Evolutionary conservation across 2,888 invertebrate genomes (phyloP).

Genomic region (Microctonus hyperodae): DNA sequence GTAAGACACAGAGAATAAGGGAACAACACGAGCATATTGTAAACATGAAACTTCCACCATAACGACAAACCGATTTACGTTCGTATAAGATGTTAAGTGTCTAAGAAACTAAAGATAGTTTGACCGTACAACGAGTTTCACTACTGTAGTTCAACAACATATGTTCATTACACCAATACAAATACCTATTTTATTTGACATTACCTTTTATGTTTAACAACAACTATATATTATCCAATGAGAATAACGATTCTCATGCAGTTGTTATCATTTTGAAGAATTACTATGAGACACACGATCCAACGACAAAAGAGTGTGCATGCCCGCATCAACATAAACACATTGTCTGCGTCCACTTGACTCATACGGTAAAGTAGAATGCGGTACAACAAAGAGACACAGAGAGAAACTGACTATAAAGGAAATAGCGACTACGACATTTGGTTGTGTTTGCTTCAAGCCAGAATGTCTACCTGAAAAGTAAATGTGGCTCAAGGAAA

Average conservation of each 20-base stretch:
- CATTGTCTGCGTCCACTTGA: not conserved
- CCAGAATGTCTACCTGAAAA: constrained; percentile 18
- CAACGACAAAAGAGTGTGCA: constrained; percentile 1
- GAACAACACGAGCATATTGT: not conserved
- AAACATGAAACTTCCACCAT: not conserved
- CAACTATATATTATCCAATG: not conserved
- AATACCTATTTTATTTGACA: not conserved
- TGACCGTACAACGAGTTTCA: constrained; percentile 25
- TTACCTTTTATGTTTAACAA: not conserved
- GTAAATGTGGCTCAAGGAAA: constrained; percentile 37
- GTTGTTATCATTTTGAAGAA: constrained; percentile 20
- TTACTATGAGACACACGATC: not conserved
- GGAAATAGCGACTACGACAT: constrained; percentile 25
- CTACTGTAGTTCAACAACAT: constrained; percentile 12
- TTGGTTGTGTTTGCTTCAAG: not conserved
- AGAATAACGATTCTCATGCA: not conserved
- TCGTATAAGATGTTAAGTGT: not conserved
- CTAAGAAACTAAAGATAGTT: constrained; percentile 5
- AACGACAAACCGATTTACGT: not conserved
- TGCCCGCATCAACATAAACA: not conserved
- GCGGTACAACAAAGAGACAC: not conserved
- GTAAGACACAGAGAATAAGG: not conserved
- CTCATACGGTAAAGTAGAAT: not conserved
- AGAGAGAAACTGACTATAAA: constrained; percentile 2
- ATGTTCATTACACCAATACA: not conserved